Evolutionary conservation across 2,888 invertebrate species (phyloP), one percentile per base, ranked within the genome.

Genomic region (Crematogaster levior): DNA sequence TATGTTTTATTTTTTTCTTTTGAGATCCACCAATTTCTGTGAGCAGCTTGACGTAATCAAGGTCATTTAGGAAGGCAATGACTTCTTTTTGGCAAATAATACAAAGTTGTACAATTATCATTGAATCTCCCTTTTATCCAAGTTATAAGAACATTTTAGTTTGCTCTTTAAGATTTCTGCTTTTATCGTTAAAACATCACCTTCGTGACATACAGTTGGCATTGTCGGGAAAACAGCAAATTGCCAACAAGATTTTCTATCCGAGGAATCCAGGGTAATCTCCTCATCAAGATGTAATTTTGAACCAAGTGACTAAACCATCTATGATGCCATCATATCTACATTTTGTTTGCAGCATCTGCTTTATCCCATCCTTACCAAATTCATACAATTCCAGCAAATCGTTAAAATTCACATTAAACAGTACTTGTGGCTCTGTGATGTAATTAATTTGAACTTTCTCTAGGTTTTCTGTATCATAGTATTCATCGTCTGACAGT

Each of bases 251-350:
- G n/a, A n/a, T n/a, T n/a, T n/a, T n/a, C n/a, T n/a, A n/a, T n/a
- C n/a, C n/a, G n/a, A n/a, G n/a, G n/a, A n/a, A n/a, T n/a, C n/a
- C n/a, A n/a, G n/a, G n/a, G n/a, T n/a, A n/a, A n/a, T n/a, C n/a
- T n/a, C n/a, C n/a, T n/a, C n/a, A 89, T 96, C 96, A 66, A 98
- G 94, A 91, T 97, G 94, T 82, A 98, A 95, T 91, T n/a, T 97
- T 96, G 92, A 98, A 98, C 97, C 97, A 97, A 51, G 97, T 95
- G 72, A 96, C 96, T 63, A 97, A 94, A 34, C 96, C 96, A 94
- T 97, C 96, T 18, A 97, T 92, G 68, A 93, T 94, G 2, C 97
- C 97, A 90, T 93, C 91, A 73, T 94, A 92, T 65, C 91, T 91
- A 83, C 94, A 95, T 72, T 93, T 94, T 9, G 95, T 91, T 60